A percentile compares a stretch with the other conserved stretches of the same genome.
These are phyloP conservation scores for Maccullochella peelii DNA, from an alignment of 2,113 vertebrate species.

Conservation along the genomic window DNA sequence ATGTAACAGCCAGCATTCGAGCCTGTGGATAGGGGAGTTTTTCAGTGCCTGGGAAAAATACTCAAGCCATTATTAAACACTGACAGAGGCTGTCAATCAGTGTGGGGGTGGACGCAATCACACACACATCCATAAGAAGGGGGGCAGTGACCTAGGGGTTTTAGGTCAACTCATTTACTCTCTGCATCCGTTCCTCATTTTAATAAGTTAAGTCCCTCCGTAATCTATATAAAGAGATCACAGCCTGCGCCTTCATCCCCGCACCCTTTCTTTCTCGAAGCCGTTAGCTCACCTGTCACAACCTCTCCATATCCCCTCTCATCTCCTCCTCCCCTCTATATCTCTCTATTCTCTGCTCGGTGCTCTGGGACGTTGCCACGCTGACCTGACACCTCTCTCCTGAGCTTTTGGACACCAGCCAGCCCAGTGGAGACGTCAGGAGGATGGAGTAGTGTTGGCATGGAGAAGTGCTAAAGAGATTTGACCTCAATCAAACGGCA, in stretches of 20 bases:
- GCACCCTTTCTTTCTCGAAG: conserved; percentile 61
- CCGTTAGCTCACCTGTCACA: conserved; percentile 78
- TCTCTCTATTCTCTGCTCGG: conserved; percentile 33
- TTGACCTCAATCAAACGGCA: conserved; percentile 77
- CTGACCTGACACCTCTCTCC: conserved; percentile 61
- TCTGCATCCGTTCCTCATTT: conserved; percentile 85
- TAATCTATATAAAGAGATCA: conserved; percentile 81
- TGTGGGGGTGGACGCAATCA: conserved; percentile 70
- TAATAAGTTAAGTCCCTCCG: conserved; percentile 80
- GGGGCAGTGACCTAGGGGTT: conserved; percentile 82
- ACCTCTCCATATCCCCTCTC: conserved; percentile 59
- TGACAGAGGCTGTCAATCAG: conserved; percentile 81
- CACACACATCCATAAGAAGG: conserved; percentile 35
- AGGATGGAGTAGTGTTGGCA: background rate
- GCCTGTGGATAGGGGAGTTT: conserved; percentile 28
- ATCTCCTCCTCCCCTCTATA: conserved; percentile 55
- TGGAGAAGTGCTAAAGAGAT: conserved; percentile 45
- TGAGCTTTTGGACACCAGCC: conserved; percentile 48
- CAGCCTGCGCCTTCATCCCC: conserved; percentile 50
- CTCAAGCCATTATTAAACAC: conserved; percentile 76
- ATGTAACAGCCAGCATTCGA: background rate
- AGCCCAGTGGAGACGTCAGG: conserved; percentile 52
- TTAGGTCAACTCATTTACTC: conserved; percentile 87
- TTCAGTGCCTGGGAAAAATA: conserved; percentile 83
- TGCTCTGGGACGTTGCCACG: conserved; percentile 25